Conservation (phyloP, 2,113 vertebrate species). For the Archilochus colubris region DNA sequence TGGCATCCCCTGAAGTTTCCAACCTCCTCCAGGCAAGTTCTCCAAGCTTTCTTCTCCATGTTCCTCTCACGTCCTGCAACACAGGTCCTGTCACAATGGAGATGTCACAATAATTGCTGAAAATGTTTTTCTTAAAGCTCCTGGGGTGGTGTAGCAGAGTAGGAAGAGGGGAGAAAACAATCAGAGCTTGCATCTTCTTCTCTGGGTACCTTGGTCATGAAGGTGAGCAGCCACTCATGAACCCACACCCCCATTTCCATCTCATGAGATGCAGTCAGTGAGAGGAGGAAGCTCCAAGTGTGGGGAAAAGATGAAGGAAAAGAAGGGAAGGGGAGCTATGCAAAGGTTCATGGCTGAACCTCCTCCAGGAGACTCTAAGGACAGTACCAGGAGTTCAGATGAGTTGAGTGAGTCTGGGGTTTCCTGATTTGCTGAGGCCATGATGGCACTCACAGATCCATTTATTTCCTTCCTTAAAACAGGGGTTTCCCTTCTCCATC, state of each 20-base stretch:
- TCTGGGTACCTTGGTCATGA: background rate
- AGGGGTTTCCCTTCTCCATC: background rate
- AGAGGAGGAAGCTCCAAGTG: too few species aligned
- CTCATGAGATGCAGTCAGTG: too few species aligned
- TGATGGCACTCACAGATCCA: background rate
- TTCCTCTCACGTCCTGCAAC: background rate
- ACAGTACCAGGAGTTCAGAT: background rate
- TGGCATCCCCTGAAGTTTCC: background rate
- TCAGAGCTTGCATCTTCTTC: background rate
- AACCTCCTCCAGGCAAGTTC: background rate
- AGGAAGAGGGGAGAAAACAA: background rate
- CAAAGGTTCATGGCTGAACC: background rate
- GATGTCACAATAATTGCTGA: too few species aligned
- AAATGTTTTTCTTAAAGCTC: background rate
- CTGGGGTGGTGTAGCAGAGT: background rate
- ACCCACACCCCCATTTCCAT: background rate
- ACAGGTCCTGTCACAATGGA: background rate
- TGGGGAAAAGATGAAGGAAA: background rate
- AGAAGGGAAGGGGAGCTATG: background rate
- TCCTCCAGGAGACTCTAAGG: background rate
- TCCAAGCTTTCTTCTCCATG: background rate
- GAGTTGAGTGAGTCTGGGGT: background rate
- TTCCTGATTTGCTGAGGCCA: background rate
- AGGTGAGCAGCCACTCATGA: background rate
- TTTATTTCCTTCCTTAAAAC: background rate